phyloP scores from a whole-genome alignment of 2,888 invertebrate genomes.

The Pyrrhia umbra region DNA sequence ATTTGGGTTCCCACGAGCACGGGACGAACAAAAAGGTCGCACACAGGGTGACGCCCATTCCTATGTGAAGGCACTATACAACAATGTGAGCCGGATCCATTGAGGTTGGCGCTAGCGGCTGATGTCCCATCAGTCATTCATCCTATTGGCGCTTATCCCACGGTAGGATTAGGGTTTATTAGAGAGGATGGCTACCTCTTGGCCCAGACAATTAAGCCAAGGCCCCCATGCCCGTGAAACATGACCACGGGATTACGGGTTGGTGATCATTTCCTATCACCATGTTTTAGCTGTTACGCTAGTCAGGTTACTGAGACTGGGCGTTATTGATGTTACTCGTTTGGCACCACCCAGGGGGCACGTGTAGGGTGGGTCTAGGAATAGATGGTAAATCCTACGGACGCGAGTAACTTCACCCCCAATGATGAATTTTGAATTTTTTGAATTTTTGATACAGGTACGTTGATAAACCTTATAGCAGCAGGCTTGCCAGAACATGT shows the following conservation, averaged over 20 bases:
- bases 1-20: no score
- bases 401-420: slow-evolving; percentile 14
- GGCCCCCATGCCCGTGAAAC: slow-evolving; percentile 1
- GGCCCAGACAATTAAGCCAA: slow-evolving; percentile 13
- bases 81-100: background rate
- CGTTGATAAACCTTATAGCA: no score
- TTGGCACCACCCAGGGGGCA: slow-evolving; percentile 25
- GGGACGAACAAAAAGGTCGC: no score
- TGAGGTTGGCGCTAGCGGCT: slow-evolving; percentile 32
- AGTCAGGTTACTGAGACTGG: slow-evolving; percentile 1
- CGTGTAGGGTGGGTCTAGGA: slow-evolving; percentile 21
- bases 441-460: no score
- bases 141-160: slow-evolving; percentile 44
- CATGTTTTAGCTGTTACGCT: background rate
- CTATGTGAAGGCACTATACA: background rate
- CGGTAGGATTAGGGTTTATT: slow-evolving; percentile 51
- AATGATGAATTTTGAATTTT: no score
- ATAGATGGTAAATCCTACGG: slow-evolving; percentile 12
- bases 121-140: slow-evolving; percentile 44
- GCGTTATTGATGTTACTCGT: slow-evolving; percentile 19
- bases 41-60: background rate
- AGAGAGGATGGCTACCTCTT: slow-evolving; percentile 42
- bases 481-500: no score
- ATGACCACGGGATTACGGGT: slow-evolving; percentile 1
- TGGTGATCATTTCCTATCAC: slow-evolving; percentile 12